A percentile compares a stretch with the other conserved stretches of the same genome.
Conservation (phyloP, 2,113 vertebrate species). For the Strix aluco region DNA sequence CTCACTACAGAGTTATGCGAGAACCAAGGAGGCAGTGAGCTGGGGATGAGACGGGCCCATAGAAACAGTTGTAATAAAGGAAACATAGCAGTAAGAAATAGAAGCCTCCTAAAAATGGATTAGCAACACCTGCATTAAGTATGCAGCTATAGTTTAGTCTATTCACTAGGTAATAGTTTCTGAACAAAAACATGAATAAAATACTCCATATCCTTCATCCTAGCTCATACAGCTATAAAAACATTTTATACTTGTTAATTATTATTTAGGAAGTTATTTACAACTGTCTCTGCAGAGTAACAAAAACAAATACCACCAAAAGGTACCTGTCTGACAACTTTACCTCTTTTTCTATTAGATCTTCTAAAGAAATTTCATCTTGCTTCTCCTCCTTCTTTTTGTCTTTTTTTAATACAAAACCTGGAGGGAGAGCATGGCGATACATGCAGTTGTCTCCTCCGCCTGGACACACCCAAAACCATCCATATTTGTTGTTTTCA, state of each 20-base stretch:
- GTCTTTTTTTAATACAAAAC: constrained; percentile 95
- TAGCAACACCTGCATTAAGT: background rate
- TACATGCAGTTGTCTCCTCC: constrained; percentile 95
- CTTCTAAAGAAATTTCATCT: constrained; percentile 95
- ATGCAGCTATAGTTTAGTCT: background rate
- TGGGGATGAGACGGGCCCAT: background rate
- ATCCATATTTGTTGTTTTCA: constrained; percentile 97
- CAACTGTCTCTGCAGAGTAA: background rate
- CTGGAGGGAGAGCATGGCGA: constrained; percentile 93
- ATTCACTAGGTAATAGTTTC: background rate
- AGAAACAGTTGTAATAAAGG: background rate
- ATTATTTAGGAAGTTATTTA: background rate
- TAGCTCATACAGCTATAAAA: background rate
- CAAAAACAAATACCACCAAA: background rate
- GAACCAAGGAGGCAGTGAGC: background rate
- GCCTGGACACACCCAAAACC: constrained; percentile 97
- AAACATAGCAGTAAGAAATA: background rate
- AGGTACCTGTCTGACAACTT: background rate
- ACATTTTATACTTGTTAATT: background rate
- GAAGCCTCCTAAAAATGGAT: background rate
- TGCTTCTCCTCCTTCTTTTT: constrained; percentile 95
- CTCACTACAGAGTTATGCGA: background rate
- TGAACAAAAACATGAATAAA: background rate
- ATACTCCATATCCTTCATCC: background rate
- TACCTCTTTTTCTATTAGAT: constrained; percentile 97